These are phyloP conservation scores for Troides oblongomaculatus DNA, from an alignment of 2,888 invertebrate genomes.

Conservation along the genomic window DNA sequence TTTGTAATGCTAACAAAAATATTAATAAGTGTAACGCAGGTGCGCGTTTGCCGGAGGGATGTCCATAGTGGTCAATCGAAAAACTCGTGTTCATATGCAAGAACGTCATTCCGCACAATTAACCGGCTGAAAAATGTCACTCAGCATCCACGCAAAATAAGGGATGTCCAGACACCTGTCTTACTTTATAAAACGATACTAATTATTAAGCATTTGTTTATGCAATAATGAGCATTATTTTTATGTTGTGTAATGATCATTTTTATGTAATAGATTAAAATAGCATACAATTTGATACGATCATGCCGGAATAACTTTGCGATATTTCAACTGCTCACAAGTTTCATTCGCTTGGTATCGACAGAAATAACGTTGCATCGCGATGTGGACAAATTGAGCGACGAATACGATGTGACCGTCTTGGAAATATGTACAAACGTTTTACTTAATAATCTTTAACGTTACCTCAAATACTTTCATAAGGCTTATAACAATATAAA, in stretches of 20 bases:
- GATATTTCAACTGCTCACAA: constrained; percentile 14
- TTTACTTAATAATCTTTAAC: not conserved
- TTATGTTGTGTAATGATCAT: constrained; percentile 20
- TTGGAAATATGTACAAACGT: constrained; percentile 25
- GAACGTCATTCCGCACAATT: constrained; percentile 55
- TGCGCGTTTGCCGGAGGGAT: constrained; percentile 58
- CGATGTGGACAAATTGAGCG: constrained; percentile 72
- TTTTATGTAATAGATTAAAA: constrained; percentile 15
- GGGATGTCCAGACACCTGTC: constrained; percentile 59
- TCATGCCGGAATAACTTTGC: constrained; percentile 19
- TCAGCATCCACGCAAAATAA: constrained; percentile 63
- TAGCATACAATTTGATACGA: constrained; percentile 12
- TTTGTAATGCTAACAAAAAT: constrained; percentile 34
- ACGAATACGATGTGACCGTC: constrained; percentile 55
- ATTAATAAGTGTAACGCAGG: constrained; percentile 49
- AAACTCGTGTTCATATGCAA: constrained; percentile 60
- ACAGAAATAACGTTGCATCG: constrained; percentile 55
- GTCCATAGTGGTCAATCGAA: constrained; percentile 56
- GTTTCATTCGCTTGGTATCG: constrained; percentile 38
- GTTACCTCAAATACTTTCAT: no score
- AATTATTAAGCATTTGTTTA: constrained; percentile 33
- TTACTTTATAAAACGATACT: constrained; percentile 43
- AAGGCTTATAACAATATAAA: no score
- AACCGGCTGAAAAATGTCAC: constrained; percentile 72
- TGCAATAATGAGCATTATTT: constrained; percentile 17